Percentiles rank a stretch among this genome's conserved stretches.
These are phyloP conservation scores for Plecotus auritus DNA, from an alignment of 2,113 vertebrate genomes.

Conservation along the genomic window DNA sequence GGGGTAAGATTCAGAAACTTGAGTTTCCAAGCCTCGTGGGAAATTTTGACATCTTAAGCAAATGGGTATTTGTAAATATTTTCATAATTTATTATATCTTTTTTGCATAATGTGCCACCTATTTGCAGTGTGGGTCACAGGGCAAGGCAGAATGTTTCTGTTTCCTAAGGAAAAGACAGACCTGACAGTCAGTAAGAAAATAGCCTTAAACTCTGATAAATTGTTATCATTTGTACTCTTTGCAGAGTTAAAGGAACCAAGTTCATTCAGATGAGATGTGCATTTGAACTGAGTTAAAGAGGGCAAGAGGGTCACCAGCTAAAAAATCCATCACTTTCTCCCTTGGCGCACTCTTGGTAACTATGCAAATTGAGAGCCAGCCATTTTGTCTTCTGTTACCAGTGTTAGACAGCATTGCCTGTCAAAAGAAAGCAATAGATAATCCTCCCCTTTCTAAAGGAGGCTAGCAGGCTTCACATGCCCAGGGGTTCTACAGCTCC, in stretches of 20 bases:
- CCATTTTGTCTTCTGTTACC: not conserved
- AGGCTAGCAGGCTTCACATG: not conserved
- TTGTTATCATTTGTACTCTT: not conserved
- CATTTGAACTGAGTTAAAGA: not conserved
- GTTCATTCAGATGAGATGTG: not conserved
- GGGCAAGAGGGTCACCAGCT: not conserved
- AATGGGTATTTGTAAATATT: conserved; percentile 5
- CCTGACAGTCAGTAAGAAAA: not conserved
- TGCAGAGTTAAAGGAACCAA: not conserved
- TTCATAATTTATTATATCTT: conserved; percentile 25
- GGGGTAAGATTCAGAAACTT: not conserved
- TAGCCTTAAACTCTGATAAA: not conserved
- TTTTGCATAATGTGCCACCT: not conserved
- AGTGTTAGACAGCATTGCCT: not conserved
- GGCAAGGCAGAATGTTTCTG: conserved; percentile 5
- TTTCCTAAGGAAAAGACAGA: not conserved
- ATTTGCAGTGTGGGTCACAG: not conserved
- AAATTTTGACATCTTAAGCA: conserved; percentile 22
- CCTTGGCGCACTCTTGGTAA: not conserved
- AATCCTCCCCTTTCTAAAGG: not conserved
- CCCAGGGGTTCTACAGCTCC: not conserved
- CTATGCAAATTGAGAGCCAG: not conserved
- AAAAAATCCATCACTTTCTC: not conserved
- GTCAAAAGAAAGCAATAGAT: not conserved
- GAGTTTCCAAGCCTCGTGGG: not conserved